Percentiles rank a stretch among this genome's conserved stretches.
These are phyloP conservation scores for Microcebus griseorufus DNA, from an alignment of 2,113 vertebrate genomes.

Conservation along the genomic window DNA sequence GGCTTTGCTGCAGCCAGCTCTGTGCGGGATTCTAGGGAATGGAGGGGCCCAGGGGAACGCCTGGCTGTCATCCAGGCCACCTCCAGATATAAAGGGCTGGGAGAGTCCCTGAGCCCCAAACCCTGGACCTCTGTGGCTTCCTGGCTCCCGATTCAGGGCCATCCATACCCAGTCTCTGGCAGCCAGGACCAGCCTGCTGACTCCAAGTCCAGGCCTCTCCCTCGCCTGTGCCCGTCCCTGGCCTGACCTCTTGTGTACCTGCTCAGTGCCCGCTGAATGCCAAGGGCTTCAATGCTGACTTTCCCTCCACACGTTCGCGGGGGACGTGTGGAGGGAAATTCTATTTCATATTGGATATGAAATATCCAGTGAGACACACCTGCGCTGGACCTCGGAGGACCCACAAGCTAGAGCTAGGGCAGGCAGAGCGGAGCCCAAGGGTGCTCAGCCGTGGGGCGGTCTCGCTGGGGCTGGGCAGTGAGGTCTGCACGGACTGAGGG, in stretches of 20 bases:
- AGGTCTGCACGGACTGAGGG: neutral
- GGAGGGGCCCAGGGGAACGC: neutral
- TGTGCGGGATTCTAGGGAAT: neutral
- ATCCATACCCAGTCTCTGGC: accelerated
- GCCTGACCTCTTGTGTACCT: neutral
- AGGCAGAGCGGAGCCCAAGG: neutral
- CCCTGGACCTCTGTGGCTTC: neutral
- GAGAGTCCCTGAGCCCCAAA: neutral
- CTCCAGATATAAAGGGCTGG: neutral
- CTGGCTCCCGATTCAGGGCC: neutral
- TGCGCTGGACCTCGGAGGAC: neutral
- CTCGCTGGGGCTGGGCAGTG: too few relatives aligned
- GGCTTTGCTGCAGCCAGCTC: neutral
- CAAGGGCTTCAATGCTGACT: neutral
- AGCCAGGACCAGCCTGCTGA: neutral
- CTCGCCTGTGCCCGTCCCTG: neutral
- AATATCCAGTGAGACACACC: neutral
- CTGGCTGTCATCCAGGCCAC: neutral
- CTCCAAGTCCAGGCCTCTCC: neutral
- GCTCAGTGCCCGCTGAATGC: neutral
- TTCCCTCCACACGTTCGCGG: neutral
- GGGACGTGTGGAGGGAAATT: too few relatives aligned
- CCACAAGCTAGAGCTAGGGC: neutral
- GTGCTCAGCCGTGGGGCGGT: neutral
- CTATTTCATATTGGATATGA: too few relatives aligned